Base-by-base conservation (phyloP, 2,888 invertebrate species). In the Sphinx pinastri region DNA sequence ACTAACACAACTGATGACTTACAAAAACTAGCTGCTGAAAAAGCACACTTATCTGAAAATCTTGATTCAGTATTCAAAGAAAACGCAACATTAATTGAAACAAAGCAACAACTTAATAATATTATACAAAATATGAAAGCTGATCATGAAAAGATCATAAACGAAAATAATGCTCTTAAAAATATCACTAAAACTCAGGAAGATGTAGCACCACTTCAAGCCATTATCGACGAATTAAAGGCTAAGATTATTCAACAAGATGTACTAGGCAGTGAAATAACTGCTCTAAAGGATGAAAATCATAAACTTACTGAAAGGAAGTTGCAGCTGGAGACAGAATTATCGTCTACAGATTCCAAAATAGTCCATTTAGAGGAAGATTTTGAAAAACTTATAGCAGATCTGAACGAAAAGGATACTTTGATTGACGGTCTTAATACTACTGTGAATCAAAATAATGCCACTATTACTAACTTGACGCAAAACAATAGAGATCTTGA, bases 371-470 rank as follows among this genome's bases (percentile, higher is more conserved):
- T 95, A 59, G 94, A 94, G 75, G 84, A 88, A 75, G 92, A 93
- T 74, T 85, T 94, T 70, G 85, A 85, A 3, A 88, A 87, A 67
- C 71, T 94, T 10, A 81, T 88, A 57, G 76, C 84, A 8, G 88
- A 89, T 49, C 87, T 94, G 4, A 88, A 88, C 58, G 94, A 94
- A 77, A 90, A 94, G 74, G 89, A 92, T 76, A 79, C 79, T n/a
- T 72, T 89, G 13, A 91, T 92, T 68, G 87, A 91, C 73, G 76
- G 76, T 7, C 81, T 92, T 7, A 90, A 92, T 74, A 67, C 71
- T 12, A 86, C 86, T 13, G 74, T 88, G 3, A 72, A 73, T 38
- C 81, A 86, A 72, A 86, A 86, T 73, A 87, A 88, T 13, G 63
- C 69, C 1, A 84, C 79, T 31, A 66, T 89, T 55, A 72, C 73